phyloP scores from a whole-genome alignment of 2,113 vertebrate genomes.

The Columba janthina region DNA sequence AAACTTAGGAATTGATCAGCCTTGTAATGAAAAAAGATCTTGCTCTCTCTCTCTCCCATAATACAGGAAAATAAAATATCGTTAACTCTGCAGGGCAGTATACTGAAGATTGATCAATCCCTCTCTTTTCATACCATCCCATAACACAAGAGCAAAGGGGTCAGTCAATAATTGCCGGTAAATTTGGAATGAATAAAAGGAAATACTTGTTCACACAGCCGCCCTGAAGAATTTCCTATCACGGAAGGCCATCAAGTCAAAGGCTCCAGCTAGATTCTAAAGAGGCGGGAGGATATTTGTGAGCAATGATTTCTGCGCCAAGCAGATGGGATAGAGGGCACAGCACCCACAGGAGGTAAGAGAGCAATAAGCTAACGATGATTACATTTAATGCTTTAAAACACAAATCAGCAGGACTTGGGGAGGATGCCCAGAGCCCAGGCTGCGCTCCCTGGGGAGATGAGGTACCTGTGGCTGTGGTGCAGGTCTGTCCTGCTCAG shows the following conservation, averaged over 20 bases:
- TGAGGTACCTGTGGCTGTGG: not conserved
- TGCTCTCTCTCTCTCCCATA: not conserved
- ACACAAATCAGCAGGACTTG: not conserved
- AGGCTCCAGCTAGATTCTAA: not conserved
- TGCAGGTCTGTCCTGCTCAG: not conserved
- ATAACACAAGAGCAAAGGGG: constrained; percentile 33
- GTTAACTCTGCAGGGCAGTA: constrained; percentile 50
- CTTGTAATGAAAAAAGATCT: constrained; percentile 50
- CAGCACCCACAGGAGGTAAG: constrained; percentile 17
- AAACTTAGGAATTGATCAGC: constrained; percentile 64
- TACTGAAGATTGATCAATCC: constrained; percentile 49
- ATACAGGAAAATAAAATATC: constrained; percentile 61
- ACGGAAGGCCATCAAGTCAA: not conserved
- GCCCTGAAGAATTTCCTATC: constrained; percentile 4
- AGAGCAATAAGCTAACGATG: constrained; percentile 24
- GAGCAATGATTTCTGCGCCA: not conserved
- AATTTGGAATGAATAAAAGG: constrained; percentile 36
- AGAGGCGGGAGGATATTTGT: not conserved
- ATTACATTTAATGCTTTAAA: constrained; percentile 48
- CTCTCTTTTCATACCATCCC: constrained; percentile 30
- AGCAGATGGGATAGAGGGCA: not conserved
- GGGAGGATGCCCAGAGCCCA: not conserved
- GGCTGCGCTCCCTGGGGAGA: accelerated
- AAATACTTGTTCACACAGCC: not conserved
- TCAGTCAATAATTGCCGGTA: constrained; percentile 51